These are phyloP conservation scores for Autographa gamma DNA, from an alignment of 2,888 invertebrate species.

Conservation along the genomic window DNA sequence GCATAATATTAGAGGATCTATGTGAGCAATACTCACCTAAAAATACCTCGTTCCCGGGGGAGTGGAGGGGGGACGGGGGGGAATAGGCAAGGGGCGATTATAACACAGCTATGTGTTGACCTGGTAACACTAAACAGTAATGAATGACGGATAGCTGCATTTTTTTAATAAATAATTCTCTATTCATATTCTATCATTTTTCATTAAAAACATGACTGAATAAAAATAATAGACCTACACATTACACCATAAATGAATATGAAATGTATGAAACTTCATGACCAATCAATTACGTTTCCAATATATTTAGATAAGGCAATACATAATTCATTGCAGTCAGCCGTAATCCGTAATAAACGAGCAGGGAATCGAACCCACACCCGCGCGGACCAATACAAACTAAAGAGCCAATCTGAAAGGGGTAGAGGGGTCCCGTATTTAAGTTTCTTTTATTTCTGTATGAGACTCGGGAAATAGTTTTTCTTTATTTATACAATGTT, in stretches of 20 bases:
- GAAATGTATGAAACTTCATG: slow-evolving; percentile 39
- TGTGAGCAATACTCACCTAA: not conserved
- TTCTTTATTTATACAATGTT: slow-evolving; percentile 5
- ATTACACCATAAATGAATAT: slow-evolving; percentile 19
- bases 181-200: no score
- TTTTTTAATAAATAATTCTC: no score
- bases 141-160: no score
- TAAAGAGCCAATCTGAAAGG: slow-evolving; percentile 37
- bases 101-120: not conserved
- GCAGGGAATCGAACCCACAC: slow-evolving; percentile 59
- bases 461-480: slow-evolving; percentile 8
- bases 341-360: slow-evolving; percentile 66
- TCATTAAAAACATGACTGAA: no score
- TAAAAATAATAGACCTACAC: slow-evolving; percentile 2
- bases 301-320: slow-evolving; percentile 61
- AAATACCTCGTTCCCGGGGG: not conserved
- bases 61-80: not conserved
- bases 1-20: slow-evolving; percentile 5
- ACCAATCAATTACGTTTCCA: slow-evolving; percentile 67
- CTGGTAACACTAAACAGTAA: no score
- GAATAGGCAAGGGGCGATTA: not conserved
- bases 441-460: slow-evolving; percentile 30
- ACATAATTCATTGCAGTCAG: slow-evolving; percentile 65
- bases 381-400: slow-evolving; percentile 53
- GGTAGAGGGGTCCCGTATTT: slow-evolving; percentile 53